phyloP scores from a whole-genome alignment of 1,140 invertebrate species.

The Drosophila aff. region DNA sequence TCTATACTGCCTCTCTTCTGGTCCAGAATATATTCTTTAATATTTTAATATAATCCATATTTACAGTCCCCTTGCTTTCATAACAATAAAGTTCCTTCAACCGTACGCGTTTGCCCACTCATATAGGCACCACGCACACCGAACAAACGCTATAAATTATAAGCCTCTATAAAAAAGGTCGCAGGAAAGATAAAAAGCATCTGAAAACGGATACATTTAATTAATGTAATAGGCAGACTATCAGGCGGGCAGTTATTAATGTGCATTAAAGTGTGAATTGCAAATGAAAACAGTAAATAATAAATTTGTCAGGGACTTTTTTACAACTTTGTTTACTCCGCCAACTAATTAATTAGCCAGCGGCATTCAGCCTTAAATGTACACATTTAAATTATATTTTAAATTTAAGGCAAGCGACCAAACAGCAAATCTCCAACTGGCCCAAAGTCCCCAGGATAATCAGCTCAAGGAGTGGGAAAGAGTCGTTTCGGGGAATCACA shows the following conservation, averaged over 20 bases:
- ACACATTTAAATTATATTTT: not conserved
- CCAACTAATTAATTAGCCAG: constrained; percentile 5
- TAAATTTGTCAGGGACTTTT: constrained; percentile 6
- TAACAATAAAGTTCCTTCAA: constrained; percentile 2
- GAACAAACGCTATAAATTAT: constrained; percentile 13
- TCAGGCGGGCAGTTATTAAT: constrained; percentile 29
- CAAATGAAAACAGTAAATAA: constrained; percentile 21
- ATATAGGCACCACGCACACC: not conserved
- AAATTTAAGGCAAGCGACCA: constrained; percentile 4
- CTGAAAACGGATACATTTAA: constrained; percentile 33
- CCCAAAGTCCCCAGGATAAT: constrained; percentile 21
- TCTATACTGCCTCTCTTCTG: not conserved
- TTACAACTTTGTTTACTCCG: constrained; percentile 10
- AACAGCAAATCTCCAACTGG: constrained; percentile 15
- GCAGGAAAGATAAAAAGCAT: constrained; percentile 19
- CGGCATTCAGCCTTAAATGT: not conserved
- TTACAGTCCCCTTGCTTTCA: not conserved
- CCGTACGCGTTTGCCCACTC: not conserved
- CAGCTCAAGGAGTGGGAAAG: constrained; percentile 26
- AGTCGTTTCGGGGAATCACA: constrained; percentile 20
- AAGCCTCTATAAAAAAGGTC: constrained; percentile 48
- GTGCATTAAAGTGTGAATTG: constrained; percentile 24
- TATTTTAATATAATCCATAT: not conserved
- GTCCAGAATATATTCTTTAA: not conserved
- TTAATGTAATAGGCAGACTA: constrained; percentile 33